These are phyloP conservation scores for Hemichromis elongatus DNA, from an alignment of 2,113 vertebrate genomes.

Conservation along the genomic window DNA sequence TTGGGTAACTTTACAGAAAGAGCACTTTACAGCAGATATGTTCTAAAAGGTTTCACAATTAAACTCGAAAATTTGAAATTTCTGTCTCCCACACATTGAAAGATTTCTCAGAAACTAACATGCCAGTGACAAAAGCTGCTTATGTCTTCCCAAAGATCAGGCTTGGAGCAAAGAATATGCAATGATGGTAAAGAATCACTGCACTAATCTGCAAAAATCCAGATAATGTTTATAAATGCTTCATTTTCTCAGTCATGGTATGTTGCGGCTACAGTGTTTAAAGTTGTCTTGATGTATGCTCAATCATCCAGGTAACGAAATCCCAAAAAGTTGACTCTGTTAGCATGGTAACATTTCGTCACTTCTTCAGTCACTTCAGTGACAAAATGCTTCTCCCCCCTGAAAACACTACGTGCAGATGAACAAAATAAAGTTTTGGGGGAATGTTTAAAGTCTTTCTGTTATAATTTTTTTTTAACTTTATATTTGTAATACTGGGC, in stretches of 20 bases:
- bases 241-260: not conserved
- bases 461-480: not conserved
- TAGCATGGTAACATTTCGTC: not conserved
- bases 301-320: not conserved
- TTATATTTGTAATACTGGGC: not conserved
- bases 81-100: not conserved
- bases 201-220: not conserved
- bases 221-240: not conserved
- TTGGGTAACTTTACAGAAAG: not conserved
- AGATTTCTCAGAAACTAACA: not conserved
- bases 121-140: not conserved
- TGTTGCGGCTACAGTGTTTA: not conserved
- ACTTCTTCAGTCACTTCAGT: not conserved
- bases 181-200: not conserved
- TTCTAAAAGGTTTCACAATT: not conserved
- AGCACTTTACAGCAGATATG: not conserved
- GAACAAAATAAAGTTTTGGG: not conserved
- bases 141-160: not conserved
- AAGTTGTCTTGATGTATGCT: not conserved
- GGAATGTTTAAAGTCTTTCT: not conserved
- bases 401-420: not conserved
- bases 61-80: not conserved
- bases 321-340: not conserved
- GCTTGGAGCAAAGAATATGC: not conserved
- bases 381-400: not conserved